Evolutionary conservation across 92 coral and sea anemone genomes (phyloP).

Genomic region (Paramuricea clavata): DNA sequence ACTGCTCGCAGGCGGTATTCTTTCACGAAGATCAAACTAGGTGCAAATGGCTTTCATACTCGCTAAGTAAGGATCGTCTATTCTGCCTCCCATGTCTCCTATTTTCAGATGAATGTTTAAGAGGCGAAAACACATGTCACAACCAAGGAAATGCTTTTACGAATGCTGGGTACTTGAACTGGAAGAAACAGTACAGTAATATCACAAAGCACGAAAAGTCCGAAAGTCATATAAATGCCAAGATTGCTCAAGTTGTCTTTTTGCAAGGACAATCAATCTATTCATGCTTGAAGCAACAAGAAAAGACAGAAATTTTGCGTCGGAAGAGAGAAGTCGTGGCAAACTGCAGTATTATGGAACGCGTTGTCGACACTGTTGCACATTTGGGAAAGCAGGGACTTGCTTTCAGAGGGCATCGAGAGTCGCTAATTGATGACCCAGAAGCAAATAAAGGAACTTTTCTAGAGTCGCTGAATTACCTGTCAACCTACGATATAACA

Average conservation of each 20-base stretch:
- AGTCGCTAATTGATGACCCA: slow-evolving; percentile 26
- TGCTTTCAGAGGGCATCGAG: slow-evolving; percentile 24
- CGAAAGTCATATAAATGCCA: slow-evolving; percentile 5
- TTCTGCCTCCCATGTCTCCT: no score
- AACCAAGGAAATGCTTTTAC: no score
- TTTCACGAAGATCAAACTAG: no score
- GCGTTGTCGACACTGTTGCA: slow-evolving; percentile 28
- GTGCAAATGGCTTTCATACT: no score
- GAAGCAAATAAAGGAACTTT: slow-evolving; percentile 30
- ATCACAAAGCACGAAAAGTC: background rate
- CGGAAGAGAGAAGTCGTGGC: slow-evolving; percentile 6
- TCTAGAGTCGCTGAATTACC: slow-evolving; percentile 25
- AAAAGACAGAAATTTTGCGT: background rate
- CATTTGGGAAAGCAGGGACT: slow-evolving; percentile 31
- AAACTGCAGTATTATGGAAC: background rate
- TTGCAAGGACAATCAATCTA: slow-evolving; percentile 14
- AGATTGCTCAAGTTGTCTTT: slow-evolving; percentile 18
- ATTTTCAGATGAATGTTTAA: no score
- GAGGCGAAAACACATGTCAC: no score
- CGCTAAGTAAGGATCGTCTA: no score
- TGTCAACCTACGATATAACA: slow-evolving; percentile 40
- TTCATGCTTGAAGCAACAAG: slow-evolving; percentile 3
- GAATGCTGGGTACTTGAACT: no score
- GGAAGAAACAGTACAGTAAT: background rate
- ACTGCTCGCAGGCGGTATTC: no score